A percentile compares a stretch with the other conserved stretches of the same genome.
Evolutionary conservation across 1,140 invertebrate genomes (phyloP).

Genomic region (Onthophagus taurus): DNA sequence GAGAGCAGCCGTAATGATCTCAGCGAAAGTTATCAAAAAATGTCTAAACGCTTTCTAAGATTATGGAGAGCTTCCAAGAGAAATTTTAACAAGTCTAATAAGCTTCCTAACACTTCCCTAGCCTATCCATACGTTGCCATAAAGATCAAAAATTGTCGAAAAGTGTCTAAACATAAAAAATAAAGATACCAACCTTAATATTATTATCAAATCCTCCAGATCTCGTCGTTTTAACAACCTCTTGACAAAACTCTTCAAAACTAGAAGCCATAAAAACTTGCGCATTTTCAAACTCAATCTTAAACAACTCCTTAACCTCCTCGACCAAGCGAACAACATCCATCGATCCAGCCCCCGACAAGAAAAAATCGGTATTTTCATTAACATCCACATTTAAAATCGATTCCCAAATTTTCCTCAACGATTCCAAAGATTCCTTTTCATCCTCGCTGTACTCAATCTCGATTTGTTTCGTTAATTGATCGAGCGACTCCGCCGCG

Average conservation of each 20-base stretch:
- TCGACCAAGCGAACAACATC: conserved; percentile 87
- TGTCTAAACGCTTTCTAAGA: too few species aligned
- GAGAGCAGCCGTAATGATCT: too few species aligned
- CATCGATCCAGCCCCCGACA: conserved; percentile 87
- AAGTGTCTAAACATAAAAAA: too few species aligned
- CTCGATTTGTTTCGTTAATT: conserved; percentile 44
- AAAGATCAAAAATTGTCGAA: too few species aligned
- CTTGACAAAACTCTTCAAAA: conserved; percentile 69
- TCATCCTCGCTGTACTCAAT: conserved; percentile 75
- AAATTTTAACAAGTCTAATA: too few species aligned
- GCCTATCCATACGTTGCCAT: too few species aligned
- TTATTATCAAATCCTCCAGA: too few species aligned
- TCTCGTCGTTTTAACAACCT: conserved; percentile 55
- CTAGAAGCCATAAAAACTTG: conserved; percentile 88
- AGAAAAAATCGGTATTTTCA: conserved; percentile 84
- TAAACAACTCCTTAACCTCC: conserved; percentile 78
- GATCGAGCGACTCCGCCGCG: conserved; percentile 70
- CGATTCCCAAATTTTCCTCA: conserved; percentile 69
- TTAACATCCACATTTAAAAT: conserved; percentile 74
- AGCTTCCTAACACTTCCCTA: too few species aligned
- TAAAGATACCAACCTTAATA: too few species aligned
- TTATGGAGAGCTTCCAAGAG: too few species aligned
- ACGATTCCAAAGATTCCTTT: conserved; percentile 47
- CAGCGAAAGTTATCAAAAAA: too few species aligned
- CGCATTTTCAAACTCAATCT: conserved; percentile 72